Evolutionary conservation across 2,888 invertebrate species (phyloP).

Genomic region (Caenorhabditis macrosperma): DNA sequence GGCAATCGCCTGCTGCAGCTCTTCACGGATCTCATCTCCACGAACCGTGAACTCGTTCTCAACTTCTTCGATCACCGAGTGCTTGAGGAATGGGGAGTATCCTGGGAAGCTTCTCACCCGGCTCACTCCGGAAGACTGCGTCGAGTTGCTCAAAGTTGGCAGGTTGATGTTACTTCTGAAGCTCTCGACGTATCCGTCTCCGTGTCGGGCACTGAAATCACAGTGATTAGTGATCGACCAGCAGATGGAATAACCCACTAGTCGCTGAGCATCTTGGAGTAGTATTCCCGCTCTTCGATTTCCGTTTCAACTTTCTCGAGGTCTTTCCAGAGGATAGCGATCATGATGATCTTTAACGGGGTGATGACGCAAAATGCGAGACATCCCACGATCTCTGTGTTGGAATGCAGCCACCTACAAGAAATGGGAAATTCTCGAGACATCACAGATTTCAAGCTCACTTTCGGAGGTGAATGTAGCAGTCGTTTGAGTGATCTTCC

Average conservation of each 20-base stretch:
- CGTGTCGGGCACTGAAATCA: conserved; percentile 45
- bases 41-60: conserved; percentile 58
- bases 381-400: conserved; percentile 42
- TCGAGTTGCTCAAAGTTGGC: conserved; percentile 20
- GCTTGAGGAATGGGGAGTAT: conserved; percentile 53
- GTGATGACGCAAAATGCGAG: conserved; percentile 40
- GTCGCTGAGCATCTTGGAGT: conserved; percentile 40
- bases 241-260: too few species aligned
- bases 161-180: conserved; percentile 44
- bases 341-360: conserved; percentile 49
- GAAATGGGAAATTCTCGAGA: not conserved
- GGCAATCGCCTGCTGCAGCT: conserved; percentile 43
- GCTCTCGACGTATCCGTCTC: conserved; percentile 57
- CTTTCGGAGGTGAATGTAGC: conserved; percentile 39
- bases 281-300: conserved; percentile 35
- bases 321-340: conserved; percentile 39
- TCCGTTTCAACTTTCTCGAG: conserved; percentile 49
- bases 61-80: conserved; percentile 52
- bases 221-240: too few species aligned
- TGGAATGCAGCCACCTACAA: conserved; percentile 49
- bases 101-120: conserved; percentile 35
- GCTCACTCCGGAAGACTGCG: conserved; percentile 33
- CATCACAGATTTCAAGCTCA: too few species aligned
- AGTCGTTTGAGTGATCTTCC: conserved; percentile 32
- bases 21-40: conserved; percentile 53